A percentile compares a stretch with the other conserved stretches of the same genome.
Conservation (phyloP, 2,888 invertebrate genomes). For the Stictocephala bisonia region DNA sequence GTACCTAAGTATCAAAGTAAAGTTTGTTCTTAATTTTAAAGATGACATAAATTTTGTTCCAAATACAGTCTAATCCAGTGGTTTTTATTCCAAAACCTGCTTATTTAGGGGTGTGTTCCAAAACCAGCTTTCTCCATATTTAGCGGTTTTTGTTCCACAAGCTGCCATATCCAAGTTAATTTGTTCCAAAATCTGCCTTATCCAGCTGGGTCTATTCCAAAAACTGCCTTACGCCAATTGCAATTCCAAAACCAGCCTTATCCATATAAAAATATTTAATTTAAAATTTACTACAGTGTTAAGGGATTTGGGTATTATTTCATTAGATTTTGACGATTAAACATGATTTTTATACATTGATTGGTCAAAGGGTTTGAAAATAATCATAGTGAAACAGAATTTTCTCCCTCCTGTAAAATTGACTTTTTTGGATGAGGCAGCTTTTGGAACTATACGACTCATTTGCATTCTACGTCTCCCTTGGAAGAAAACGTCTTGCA, state of each 20-base stretch:
- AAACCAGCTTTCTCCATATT: constrained; percentile 2
- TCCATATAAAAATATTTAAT: not conserved
- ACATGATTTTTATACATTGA: not conserved
- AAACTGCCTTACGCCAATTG: not conserved
- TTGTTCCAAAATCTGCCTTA: constrained; percentile 8
- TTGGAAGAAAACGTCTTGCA: too few species aligned
- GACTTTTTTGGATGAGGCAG: not conserved
- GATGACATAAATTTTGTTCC: not conserved
- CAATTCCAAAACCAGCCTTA: constrained; percentile 3
- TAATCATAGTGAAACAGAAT: not conserved
- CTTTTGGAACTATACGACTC: not conserved
- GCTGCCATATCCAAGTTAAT: not conserved
- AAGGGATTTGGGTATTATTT: not conserved
- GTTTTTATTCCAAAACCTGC: constrained; percentile 4
- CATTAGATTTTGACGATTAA: not conserved
- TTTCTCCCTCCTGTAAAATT: not conserved
- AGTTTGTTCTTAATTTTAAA: not conserved
- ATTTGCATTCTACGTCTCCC: too few species aligned
- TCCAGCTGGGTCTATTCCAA: not conserved
- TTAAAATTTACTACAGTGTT: not conserved
- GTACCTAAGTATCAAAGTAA: not conserved
- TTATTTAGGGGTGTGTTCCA: not conserved
- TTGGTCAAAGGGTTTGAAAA: not conserved
- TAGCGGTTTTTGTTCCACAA: constrained; percentile 4
- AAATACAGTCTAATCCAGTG: not conserved